A percentile compares a stretch with the other conserved stretches of the same genome.
phyloP scores from a whole-genome alignment of 2,888 invertebrate species.

The Scaptomyza parva region DNA sequence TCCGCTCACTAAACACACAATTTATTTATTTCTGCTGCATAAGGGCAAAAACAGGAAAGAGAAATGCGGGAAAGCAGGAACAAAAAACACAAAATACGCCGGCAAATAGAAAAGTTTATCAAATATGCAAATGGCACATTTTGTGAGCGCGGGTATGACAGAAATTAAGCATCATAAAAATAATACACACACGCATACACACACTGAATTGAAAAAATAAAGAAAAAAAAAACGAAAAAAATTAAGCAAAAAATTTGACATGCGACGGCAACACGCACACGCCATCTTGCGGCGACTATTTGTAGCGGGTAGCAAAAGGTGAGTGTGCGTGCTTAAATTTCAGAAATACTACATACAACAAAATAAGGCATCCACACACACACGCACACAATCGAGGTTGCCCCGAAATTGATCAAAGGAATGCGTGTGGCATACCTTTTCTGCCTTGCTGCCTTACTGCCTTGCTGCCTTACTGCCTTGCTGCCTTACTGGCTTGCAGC shows the following conservation, averaged over 20 bases:
- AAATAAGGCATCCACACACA: conserved; percentile 20
- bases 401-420: conserved; percentile 62
- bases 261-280: conserved; percentile 40
- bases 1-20: conserved; percentile 54
- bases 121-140: conserved; percentile 67
- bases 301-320: conserved; percentile 10
- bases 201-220: conserved; percentile 22
- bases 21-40: conserved; percentile 64
- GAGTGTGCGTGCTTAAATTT: conserved; percentile 50
- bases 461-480: conserved; percentile 1
- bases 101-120: conserved; percentile 46
- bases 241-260: conserved; percentile 41
- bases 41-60: not conserved
- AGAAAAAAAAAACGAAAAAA: conserved; percentile 16
- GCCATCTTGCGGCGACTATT: conserved; percentile 49
- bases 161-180: conserved; percentile 73
- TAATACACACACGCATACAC: conserved; percentile 51
- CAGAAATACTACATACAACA: conserved; percentile 30
- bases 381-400: conserved; percentile 24
- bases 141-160: conserved; percentile 36
- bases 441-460: not conserved
- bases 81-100: not conserved
- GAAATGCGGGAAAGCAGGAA: not conserved
- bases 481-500: conserved; percentile 12
- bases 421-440: conserved; percentile 48